Evolutionary conservation across 2,888 invertebrate genomes (phyloP), one percentile per base, ranked within the genome.

Genomic region (Parnassius mnemosyne): DNA sequence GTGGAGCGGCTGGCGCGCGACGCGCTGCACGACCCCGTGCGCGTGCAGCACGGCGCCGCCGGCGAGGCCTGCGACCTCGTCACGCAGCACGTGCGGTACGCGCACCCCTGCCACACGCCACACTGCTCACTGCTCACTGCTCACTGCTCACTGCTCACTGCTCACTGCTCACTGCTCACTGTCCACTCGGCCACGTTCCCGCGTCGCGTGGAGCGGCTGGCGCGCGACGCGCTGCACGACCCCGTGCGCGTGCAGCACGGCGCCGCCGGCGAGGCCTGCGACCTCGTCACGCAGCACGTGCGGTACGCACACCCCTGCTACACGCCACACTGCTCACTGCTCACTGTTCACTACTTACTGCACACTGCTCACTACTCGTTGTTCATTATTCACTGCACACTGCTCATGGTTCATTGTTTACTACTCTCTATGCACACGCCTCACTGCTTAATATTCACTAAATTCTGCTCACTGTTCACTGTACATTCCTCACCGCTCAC

Each of bases 151-250:
- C 25, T 25, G 25, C 3, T 0, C 25, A 25, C 25, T 25, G 3
- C 25, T 25, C 25, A 3, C 25, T 25, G 7, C 25, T 25, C 25
- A 25, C 25, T 25, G 25, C 25, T n/a, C n/a, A n/a, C n/a, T n/a
- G n/a, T n/a, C n/a, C n/a, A n/a, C 92, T 98, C 98, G 66, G 99
- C 99, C 2, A 99, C 99, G 25, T 99, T 99, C 85, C 96, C 98
- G 80, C 97, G 95, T 69, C 95, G 94, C 79, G 95, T 99, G 61
- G 99, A 99, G 91, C 94, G 95, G 63, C 92, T 99, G 10, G 99
- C 99, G 0, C 93, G 99, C 25, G 98, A 99, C 85, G 97, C 98
- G 16, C 92, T 99, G 55, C 94, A 94, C 57, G 99, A 99, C 92
- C 99, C 99, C 0, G 94, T 99, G 67, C 93, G 98, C 69, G 97